These are phyloP conservation scores for Hiodon tergisus DNA, from an alignment of 2,113 vertebrate species.

Conservation along the genomic window DNA sequence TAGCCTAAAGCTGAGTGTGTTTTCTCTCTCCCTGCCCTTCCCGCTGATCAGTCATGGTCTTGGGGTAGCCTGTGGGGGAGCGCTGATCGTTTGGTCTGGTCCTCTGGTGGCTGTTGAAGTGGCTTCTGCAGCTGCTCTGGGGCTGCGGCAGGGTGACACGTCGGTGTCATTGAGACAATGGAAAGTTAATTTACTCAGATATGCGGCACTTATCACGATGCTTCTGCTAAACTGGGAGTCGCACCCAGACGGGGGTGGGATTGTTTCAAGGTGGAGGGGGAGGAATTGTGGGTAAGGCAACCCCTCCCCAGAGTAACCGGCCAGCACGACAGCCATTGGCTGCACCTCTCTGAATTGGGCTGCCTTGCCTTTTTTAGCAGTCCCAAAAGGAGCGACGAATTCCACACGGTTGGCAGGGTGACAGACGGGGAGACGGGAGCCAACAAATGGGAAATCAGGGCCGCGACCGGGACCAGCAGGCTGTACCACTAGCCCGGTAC, in stretches of 20 bases:
- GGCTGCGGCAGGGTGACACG: slow-evolving; percentile 16
- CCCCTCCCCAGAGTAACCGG: slow-evolving; percentile 53
- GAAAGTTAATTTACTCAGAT: slow-evolving; percentile 51
- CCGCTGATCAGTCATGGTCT: background rate
- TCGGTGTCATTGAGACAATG: slow-evolving; percentile 55
- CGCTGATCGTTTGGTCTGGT: background rate
- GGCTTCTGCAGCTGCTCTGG: background rate
- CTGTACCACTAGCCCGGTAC: slow-evolving; percentile 43
- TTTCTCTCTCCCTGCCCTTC: background rate
- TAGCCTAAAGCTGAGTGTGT: background rate
- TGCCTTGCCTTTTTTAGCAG: slow-evolving; percentile 89
- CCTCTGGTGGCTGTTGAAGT: background rate
- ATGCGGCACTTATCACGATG: slow-evolving; percentile 45
- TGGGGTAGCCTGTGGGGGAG: background rate
- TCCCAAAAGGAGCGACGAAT: slow-evolving; percentile 77
- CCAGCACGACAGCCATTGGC: slow-evolving; percentile 71
- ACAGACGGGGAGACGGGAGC: slow-evolving; percentile 73
- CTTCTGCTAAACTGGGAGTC: slow-evolving; percentile 24
- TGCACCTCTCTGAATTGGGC: slow-evolving; percentile 77
- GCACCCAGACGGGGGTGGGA: slow-evolving; percentile 6
- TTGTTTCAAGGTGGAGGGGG: background rate
- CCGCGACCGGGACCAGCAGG: slow-evolving; percentile 43
- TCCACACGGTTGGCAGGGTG: slow-evolving; percentile 74
- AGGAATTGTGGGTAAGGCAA: slow-evolving; percentile 27
- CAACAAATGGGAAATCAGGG: slow-evolving; percentile 74